Base-by-base conservation (phyloP, 2,113 vertebrate species). In the Anhinga rufa region DNA sequence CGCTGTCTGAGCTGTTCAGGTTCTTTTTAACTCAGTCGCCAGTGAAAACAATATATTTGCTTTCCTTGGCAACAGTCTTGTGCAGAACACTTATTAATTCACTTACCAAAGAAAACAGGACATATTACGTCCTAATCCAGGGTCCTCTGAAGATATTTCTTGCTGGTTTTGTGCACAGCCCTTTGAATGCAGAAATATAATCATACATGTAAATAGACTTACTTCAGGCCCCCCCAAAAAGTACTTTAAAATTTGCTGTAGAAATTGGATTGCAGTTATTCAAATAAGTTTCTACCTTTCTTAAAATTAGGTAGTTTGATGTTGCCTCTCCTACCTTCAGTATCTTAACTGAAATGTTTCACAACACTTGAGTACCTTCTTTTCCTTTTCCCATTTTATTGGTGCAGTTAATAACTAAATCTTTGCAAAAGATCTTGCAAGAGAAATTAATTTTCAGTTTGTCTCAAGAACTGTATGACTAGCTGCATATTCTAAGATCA, bases 71-170 rank as follows among this genome's bases (percentile, higher is more conserved):
- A 89, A n/a, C 25, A 54, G 40, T 66, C 29, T 92, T 1, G 2
- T 2, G 7, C 86, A 84, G 77, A 86, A 44, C 8, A 4, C 28
- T 95, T 92, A 90, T 21, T 96, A 86, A 91, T 89, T 93, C 74
- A 65, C 77, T 94, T 91, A 91, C 83, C 52, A 93, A 94, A 92
- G 74, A 57, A 96, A 95, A 92, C 14, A 92, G 81, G 61, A 58
- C 7, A 2, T 66, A 34, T 36, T 76, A 58, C 85, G 70, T 69
- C 70, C 42, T 38, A 32, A 58, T 92, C 60, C 69, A 84, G 70
- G 19, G 31, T 75, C 34, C 21, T 84, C 70, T 93, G 52, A 86
- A 54, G 49, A 8, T 36, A 20, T 44, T 85, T 91, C 65, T 91
- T 22, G 22, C 17, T 69, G 61, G 42, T 36, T 85, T 90, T 88